Evolutionary conservation across 2,888 invertebrate genomes (phyloP).

Genomic region (Caenorhabditis angaria): DNA sequence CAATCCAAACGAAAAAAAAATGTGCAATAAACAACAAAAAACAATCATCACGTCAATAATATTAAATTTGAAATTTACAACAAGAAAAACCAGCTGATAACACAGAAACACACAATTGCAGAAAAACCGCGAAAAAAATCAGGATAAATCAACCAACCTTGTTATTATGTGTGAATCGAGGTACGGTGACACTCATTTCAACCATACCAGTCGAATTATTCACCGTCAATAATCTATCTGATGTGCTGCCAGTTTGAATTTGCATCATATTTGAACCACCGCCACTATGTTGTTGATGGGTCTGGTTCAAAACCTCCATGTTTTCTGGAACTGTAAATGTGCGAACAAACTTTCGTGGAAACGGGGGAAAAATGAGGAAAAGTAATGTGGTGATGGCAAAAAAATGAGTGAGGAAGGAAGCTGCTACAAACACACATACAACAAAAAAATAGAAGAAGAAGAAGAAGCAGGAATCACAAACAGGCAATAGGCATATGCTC

Average conservation of each 20-base stretch:
- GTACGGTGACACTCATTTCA: too few relatives aligned
- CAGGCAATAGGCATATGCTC: conserved; percentile 39
- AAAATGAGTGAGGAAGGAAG: conserved; percentile 15
- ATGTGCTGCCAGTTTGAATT: background rate
- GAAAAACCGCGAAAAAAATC: too few relatives aligned
- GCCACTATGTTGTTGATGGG: background rate
- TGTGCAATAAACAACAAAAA: too few relatives aligned
- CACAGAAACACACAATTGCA: too few relatives aligned
- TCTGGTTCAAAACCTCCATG: conserved; percentile 16
- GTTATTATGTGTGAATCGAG: background rate
- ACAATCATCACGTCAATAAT: too few relatives aligned
- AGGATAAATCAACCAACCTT: conserved; percentile 4
- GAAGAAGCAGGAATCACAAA: conserved; percentile 32
- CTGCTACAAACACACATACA: conserved; percentile 2
- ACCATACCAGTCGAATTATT: too few relatives aligned
- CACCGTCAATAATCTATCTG: background rate
- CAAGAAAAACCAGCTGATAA: too few relatives aligned
- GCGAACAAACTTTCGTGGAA: background rate
- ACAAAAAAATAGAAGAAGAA: conserved; percentile 10
- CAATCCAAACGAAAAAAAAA: too few relatives aligned
- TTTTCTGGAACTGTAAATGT: conserved; percentile 4
- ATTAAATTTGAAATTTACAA: too few relatives aligned
- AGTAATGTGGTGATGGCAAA: conserved; percentile 11
- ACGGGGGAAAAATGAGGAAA: conserved; percentile 6
- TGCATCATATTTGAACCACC: background rate